Evolutionary conservation across 2,888 invertebrate genomes (phyloP).

Genomic region (Idaea straminata): DNA sequence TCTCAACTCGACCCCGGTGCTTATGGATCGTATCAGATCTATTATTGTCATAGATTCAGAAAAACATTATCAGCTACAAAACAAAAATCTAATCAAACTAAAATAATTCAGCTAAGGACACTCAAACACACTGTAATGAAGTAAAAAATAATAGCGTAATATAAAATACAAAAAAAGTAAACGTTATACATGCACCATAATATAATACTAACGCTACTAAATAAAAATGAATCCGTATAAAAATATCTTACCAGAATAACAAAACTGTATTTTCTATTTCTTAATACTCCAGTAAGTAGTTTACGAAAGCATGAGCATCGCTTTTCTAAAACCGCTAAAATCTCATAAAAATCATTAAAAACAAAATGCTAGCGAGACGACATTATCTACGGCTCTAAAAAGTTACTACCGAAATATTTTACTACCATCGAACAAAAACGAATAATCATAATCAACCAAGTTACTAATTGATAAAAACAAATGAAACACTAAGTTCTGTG

Average conservation of each 20-base stretch:
- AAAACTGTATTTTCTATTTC: conserved; percentile 75
- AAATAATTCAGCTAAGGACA: conserved; percentile 78
- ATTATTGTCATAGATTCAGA: conserved; percentile 81
- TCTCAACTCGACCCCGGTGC: conserved; percentile 38
- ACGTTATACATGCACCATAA: conserved; percentile 78
- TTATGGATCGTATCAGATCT: conserved; percentile 77
- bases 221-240: conserved; percentile 74
- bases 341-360: conserved; percentile 61
- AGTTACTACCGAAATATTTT: conserved; percentile 72
- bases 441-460: conserved; percentile 72
- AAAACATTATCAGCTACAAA: conserved; percentile 74
- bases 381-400: conserved; percentile 70
- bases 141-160: conserved; percentile 71
- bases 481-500: conserved; percentile 65
- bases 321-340: conserved; percentile 44
- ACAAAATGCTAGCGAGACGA: conserved; percentile 74
- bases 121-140: conserved; percentile 77
- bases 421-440: conserved; percentile 72
- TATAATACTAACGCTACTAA: conserved; percentile 73
- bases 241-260: conserved; percentile 77
- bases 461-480: conserved; percentile 67
- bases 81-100: conserved; percentile 72
- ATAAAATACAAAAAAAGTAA: conserved; percentile 59
- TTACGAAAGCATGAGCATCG: conserved; percentile 35
- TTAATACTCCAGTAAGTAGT: conserved; percentile 72